A percentile compares a stretch with the other conserved stretches of the same genome.
These are phyloP conservation scores for Paraescarpia echinospica DNA, from an alignment of 1,140 invertebrate species.

Conservation along the genomic window DNA sequence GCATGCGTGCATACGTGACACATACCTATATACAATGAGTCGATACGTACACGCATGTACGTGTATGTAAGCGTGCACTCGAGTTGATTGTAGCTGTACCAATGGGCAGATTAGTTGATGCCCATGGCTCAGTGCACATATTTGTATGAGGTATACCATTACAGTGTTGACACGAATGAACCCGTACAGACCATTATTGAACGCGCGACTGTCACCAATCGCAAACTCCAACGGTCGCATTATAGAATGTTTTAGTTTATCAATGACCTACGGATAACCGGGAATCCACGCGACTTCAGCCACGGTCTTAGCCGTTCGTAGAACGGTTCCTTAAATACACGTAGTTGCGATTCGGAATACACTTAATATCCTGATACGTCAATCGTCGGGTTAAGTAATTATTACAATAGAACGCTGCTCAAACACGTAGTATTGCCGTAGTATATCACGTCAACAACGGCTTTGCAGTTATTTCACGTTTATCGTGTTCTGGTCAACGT, in stretches of 20 bases:
- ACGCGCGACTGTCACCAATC: background rate
- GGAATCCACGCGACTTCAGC: background rate
- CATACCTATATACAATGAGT: no score
- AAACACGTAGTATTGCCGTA: background rate
- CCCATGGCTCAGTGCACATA: background rate
- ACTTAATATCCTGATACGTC: background rate
- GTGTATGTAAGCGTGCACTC: background rate
- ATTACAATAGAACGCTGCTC: background rate
- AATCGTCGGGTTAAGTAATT: background rate
- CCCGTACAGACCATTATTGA: background rate
- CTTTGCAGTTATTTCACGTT: background rate
- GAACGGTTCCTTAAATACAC: background rate
- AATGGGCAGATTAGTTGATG: no score
- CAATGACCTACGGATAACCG: background rate
- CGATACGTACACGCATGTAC: no score
- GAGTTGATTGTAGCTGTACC: no score
- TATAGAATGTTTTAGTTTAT: background rate
- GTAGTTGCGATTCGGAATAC: background rate
- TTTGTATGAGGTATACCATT: background rate
- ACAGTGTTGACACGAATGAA: background rate
- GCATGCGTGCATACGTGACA: no score
- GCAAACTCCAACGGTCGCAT: background rate
- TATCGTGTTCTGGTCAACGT: background rate
- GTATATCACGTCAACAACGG: background rate
- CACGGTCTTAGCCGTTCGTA: background rate